Evolutionary conservation across 2,888 invertebrate genomes (phyloP).

Genomic region (Hirudinaria manillensis): DNA sequence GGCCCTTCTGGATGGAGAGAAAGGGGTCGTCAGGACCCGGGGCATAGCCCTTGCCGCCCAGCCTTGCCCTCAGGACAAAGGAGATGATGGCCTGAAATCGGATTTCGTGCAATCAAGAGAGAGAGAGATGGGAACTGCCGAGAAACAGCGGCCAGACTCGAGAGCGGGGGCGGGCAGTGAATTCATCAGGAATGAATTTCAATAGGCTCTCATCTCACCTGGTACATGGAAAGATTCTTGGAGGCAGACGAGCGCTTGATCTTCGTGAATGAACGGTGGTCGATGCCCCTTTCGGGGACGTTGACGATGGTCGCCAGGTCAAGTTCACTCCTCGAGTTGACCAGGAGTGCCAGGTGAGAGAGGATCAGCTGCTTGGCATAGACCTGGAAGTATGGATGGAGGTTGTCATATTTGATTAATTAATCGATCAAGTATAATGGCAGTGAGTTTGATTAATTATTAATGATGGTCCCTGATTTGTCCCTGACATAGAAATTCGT

Average conservation of each 20-base stretch:
- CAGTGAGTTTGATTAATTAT: too few relatives aligned
- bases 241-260: conserved; percentile 47
- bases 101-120: too few relatives aligned
- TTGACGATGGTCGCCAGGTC: conserved; percentile 50
- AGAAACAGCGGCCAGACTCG: too few relatives aligned
- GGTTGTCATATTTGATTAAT: not conserved
- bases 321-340: conserved; percentile 51
- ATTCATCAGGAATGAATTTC: too few relatives aligned
- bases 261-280: conserved; percentile 51
- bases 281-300: conserved; percentile 49
- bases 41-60: conserved; percentile 52
- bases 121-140: too few relatives aligned
- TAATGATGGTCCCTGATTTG: too few relatives aligned
- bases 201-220: conserved; percentile 41
- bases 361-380: conserved; percentile 45
- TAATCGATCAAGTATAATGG: too few relatives aligned
- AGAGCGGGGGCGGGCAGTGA: too few relatives aligned
- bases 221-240: conserved; percentile 50
- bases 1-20: conserved; percentile 47
- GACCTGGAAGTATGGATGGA: conserved; percentile 40
- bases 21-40: conserved; percentile 46
- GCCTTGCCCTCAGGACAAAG: conserved; percentile 47
- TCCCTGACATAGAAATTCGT: too few relatives aligned
- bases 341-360: conserved; percentile 50
- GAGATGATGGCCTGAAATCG: conserved; percentile 48